phyloP scores from a whole-genome alignment of 2,888 invertebrate genomes.

The Sinotaia quadrata region DNA sequence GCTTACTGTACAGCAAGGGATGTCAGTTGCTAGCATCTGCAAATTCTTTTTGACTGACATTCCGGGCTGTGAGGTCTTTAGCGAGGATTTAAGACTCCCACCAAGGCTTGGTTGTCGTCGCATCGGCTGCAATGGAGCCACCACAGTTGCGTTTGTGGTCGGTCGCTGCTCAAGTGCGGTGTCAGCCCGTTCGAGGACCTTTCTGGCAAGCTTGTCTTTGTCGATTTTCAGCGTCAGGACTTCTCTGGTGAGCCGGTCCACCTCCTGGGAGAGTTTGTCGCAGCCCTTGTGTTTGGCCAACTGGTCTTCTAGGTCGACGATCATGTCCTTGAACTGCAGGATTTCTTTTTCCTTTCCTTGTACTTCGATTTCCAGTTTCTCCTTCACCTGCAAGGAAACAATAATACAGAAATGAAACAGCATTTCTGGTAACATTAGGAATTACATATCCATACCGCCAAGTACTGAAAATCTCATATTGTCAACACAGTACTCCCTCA shows the following conservation, averaged over 20 bases:
- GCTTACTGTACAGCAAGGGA: slow-evolving; percentile 21
- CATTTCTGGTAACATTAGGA: too few species aligned
- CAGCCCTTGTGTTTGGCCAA: slow-evolving; percentile 19
- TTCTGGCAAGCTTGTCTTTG: background rate
- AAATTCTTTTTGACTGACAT: background rate
- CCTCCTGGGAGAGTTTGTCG: slow-evolving; percentile 3
- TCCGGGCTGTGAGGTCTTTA: background rate
- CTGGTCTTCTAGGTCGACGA: slow-evolving; percentile 23
- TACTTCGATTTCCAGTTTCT: background rate
- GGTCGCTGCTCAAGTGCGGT: background rate
- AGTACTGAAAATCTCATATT: too few species aligned
- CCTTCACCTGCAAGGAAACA: slow-evolving; percentile 13
- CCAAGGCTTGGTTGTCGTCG: background rate
- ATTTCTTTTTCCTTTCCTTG: slow-evolving; percentile 4
- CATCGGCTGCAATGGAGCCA: background rate
- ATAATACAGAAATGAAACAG: too few species aligned
- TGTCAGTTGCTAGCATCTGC: slow-evolving; percentile 9
- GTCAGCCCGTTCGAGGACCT: too few species aligned
- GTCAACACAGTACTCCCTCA: too few species aligned
- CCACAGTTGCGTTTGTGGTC: background rate
- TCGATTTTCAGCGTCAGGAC: slow-evolving; percentile 12
- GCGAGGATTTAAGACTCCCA: background rate
- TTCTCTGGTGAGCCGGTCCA: background rate
- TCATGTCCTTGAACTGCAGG: slow-evolving; percentile 15
- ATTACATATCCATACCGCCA: too few species aligned